Evolutionary conservation across 1,140 invertebrate genomes (phyloP).

Genomic region (Rhopalosiphum padi): DNA sequence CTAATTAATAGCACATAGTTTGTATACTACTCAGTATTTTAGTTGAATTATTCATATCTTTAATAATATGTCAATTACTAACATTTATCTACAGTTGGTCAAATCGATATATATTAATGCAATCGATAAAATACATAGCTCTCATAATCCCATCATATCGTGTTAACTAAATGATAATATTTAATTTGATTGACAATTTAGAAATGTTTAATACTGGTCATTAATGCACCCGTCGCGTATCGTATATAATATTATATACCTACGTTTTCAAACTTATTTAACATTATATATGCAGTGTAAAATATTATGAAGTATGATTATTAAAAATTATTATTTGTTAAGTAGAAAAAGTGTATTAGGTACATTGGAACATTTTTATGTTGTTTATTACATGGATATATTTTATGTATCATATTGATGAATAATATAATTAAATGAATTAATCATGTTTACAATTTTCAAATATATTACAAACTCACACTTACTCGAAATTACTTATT

Average conservation of each 20-base stretch:
- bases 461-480: no score
- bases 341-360: neutral
- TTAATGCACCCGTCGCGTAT: neutral
- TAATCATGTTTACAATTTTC: no score
- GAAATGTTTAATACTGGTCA: neutral
- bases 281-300: neutral
- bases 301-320: neutral
- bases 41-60: neutral
- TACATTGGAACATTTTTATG: neutral
- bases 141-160: neutral
- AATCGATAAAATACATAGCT: neutral
- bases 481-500: no score
- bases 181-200: constrained; percentile 8
- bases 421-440: no score
- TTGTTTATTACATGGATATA: neutral
- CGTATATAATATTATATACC: neutral
- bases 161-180: neutral
- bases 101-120: neutral
- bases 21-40: neutral
- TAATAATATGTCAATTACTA: neutral
- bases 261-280: neutral
- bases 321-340: neutral
- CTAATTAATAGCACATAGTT: neutral
- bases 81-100: neutral
- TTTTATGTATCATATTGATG: neutral